Conservation (phyloP, 2,888 invertebrate genomes). For the Bedellia somnulentella region DNA sequence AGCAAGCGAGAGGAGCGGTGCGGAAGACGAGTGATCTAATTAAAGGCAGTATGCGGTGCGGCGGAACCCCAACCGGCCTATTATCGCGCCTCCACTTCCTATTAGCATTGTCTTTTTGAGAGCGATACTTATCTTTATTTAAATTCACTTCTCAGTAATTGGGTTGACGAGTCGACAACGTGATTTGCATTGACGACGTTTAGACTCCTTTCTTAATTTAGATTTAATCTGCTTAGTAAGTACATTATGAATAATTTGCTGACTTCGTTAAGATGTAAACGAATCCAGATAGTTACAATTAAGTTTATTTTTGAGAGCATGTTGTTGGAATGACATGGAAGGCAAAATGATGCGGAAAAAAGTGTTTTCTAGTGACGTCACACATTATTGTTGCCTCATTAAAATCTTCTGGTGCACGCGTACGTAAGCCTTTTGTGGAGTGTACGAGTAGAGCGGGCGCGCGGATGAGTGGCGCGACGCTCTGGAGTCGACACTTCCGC, state of each 20-base stretch:
- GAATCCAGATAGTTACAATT: not conserved
- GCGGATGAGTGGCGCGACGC: constrained; percentile 56
- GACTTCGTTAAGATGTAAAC: not conserved
- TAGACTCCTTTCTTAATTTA: constrained; percentile 39
- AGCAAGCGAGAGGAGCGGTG: constrained; percentile 46
- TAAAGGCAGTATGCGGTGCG: constrained; percentile 53
- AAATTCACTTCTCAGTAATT: constrained; percentile 63
- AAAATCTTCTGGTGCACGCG: constrained; percentile 60
- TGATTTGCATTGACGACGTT: constrained; percentile 62
- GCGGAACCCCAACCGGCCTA: constrained; percentile 42
- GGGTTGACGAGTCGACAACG: constrained; percentile 62
- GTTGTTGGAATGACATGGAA: too few relatives aligned
- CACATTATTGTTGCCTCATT: constrained; percentile 60
- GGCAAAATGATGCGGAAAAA: too few relatives aligned
- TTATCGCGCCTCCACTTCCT: constrained; percentile 56
- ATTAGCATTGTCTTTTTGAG: constrained; percentile 61
- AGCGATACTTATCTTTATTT: constrained; percentile 63
- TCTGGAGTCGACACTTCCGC: constrained; percentile 34
- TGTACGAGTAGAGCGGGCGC: constrained; percentile 28
- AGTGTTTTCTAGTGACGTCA: too few relatives aligned
- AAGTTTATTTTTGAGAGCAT: too few relatives aligned
- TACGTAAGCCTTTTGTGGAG: constrained; percentile 58
- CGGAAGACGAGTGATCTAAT: constrained; percentile 55
- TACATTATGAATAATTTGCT: not conserved
- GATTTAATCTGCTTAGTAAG: constrained; percentile 35